Evolutionary conservation across 2,888 invertebrate genomes (phyloP).

Genomic region (Uloborus plumipes): DNA sequence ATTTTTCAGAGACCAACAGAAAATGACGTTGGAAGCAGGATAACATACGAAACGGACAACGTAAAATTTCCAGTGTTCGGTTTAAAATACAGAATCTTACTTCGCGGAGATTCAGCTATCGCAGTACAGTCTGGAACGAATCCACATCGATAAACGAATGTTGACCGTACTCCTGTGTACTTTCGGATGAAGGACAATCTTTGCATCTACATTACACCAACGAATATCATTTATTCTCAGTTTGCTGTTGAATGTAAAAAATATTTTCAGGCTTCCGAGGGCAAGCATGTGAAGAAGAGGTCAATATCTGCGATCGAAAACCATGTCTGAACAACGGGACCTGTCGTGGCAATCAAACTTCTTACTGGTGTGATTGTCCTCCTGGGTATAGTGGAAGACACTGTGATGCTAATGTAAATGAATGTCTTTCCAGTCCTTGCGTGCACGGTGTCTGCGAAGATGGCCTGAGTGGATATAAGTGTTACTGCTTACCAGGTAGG

Average conservation of each 20-base stretch:
- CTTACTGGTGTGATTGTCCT: slow-evolving; percentile 68
- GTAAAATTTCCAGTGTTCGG: too few relatives aligned
- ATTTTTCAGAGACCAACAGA: too few relatives aligned
- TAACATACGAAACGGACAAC: too few relatives aligned
- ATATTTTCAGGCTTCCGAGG: slow-evolving; percentile 67
- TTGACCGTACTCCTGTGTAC: too few relatives aligned
- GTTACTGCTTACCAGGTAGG: slow-evolving; percentile 70
- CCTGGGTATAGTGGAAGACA: slow-evolving; percentile 68
- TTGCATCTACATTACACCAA: too few relatives aligned
- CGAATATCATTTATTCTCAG: too few relatives aligned
- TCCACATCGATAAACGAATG: too few relatives aligned
- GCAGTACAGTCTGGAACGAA: too few relatives aligned
- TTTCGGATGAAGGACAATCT: too few relatives aligned
- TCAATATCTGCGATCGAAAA: slow-evolving; percentile 68
- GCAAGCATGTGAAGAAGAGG: slow-evolving; percentile 67
- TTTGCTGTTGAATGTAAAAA: neutral
- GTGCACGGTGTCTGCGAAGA: slow-evolving; percentile 70
- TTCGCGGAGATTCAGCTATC: too few relatives aligned
- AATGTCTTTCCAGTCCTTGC: slow-evolving; percentile 70
- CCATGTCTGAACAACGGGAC: slow-evolving; percentile 69
- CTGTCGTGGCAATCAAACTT: slow-evolving; percentile 68
- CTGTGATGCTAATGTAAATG: slow-evolving; percentile 70
- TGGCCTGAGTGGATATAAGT: slow-evolving; percentile 68
- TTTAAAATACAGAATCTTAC: too few relatives aligned
- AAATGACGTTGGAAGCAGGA: too few relatives aligned